Conservation (phyloP, 2,113 vertebrate genomes). For the Caracal caracal region DNA sequence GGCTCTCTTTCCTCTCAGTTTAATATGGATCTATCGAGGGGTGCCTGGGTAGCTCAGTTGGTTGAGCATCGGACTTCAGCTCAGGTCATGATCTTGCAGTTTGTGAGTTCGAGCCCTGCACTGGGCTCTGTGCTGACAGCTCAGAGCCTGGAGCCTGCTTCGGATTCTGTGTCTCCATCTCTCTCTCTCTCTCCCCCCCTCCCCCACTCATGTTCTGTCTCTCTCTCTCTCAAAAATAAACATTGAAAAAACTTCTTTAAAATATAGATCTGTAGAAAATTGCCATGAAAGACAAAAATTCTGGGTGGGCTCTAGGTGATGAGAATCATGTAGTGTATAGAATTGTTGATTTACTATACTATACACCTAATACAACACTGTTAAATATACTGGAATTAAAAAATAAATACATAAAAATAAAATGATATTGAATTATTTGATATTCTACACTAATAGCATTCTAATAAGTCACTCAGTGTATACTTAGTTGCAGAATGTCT, state of each 20-base stretch:
- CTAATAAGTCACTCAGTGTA: background rate
- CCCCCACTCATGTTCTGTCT: no score
- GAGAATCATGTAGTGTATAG: background rate
- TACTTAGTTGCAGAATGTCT: background rate
- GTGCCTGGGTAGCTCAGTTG: no score
- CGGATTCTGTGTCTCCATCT: no score
- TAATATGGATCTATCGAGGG: background rate
- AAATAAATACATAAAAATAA: background rate
- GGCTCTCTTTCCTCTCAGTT: background rate
- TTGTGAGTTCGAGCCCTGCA: no score
- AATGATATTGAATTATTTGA: background rate
- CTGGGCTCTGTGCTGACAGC: no score
- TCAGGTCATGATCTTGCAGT: no score
- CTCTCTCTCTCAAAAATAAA: no score
- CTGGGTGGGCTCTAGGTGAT: background rate
- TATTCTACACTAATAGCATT: background rate
- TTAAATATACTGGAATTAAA: background rate
- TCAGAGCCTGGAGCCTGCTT: no score
- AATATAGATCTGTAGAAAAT: background rate
- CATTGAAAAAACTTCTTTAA: no score
- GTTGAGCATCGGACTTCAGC: no score
- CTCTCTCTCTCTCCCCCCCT: no score
- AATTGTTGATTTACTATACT: background rate
- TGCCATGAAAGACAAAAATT: slow-evolving; percentile 6
- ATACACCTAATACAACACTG: background rate